Conservation (phyloP, 2,113 vertebrate genomes). For the Etheostoma cragini region DNA sequence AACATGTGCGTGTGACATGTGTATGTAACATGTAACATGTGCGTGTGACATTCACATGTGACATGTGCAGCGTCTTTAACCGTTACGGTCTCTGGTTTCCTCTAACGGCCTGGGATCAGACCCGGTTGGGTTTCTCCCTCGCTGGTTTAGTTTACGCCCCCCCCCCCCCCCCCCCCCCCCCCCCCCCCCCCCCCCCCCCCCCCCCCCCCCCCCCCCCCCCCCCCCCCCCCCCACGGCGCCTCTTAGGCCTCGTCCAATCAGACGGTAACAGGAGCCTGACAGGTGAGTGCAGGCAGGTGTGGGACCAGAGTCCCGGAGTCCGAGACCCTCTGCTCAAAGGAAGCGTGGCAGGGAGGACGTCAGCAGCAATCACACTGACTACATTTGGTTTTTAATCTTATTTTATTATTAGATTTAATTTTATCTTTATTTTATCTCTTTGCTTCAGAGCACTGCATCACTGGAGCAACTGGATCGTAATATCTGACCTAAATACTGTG, state of each 20-base stretch:
- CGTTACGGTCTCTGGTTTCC: background rate
- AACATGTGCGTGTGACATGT: too few relatives aligned
- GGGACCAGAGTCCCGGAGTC: background rate
- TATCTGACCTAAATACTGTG: background rate
- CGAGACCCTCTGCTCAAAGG: background rate
- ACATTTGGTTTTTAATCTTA: background rate
- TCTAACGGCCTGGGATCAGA: too few relatives aligned
- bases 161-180: too few relatives aligned
- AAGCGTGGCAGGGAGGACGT: background rate
- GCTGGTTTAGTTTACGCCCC: slow-evolving; percentile 7
- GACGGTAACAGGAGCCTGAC: slow-evolving; percentile 18
- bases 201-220: too few relatives aligned
- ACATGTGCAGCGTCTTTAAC: too few relatives aligned
- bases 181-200: too few relatives aligned
- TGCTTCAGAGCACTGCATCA: background rate
- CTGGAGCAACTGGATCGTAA: background rate
- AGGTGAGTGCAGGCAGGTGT: slow-evolving; percentile 5
- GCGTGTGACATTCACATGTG: too few relatives aligned
- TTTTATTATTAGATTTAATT: background rate
- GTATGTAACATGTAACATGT: too few relatives aligned
- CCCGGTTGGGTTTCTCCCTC: background rate
- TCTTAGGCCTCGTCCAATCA: slow-evolving; percentile 11
- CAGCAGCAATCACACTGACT: background rate
- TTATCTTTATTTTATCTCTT: background rate
- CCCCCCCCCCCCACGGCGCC: background rate